These are phyloP conservation scores for Julus scandinavius DNA, from an alignment of 2,888 invertebrate genomes.

Conservation along the genomic window DNA sequence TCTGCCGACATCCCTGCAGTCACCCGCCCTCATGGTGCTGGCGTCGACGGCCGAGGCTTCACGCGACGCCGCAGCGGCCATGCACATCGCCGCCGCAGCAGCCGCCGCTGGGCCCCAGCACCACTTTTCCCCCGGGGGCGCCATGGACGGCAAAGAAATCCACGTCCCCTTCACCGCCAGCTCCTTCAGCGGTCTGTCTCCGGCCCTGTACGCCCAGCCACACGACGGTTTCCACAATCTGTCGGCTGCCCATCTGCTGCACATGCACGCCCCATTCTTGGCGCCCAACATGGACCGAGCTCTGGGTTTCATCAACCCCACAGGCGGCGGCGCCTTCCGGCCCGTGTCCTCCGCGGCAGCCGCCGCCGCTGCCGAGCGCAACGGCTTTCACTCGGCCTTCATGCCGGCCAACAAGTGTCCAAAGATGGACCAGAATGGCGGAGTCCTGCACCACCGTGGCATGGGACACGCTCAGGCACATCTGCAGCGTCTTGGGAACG, in stretches of 20 bases:
- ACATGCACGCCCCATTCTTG: conserved; percentile 56
- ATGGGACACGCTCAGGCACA: not conserved
- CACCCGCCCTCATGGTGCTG: conserved; percentile 56
- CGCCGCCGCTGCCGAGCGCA: conserved; percentile 53
- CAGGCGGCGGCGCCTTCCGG: conserved; percentile 56
- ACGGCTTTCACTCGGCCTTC: conserved; percentile 58
- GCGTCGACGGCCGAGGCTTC: conserved; percentile 55
- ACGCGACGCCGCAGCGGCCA: conserved; percentile 47
- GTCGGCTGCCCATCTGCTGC: conserved; percentile 54
- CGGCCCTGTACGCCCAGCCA: conserved; percentile 51
- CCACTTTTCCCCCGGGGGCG: conserved; percentile 47
- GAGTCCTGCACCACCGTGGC: not conserved
- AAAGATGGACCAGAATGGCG: conserved; percentile 55
- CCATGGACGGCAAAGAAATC: conserved; percentile 50
- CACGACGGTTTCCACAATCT: conserved; percentile 54
- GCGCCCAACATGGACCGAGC: conserved; percentile 56
- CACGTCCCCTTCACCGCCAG: conserved; percentile 55
- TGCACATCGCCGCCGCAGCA: conserved; percentile 51
- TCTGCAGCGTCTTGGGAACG: not conserved
- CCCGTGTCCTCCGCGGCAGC: conserved; percentile 54
- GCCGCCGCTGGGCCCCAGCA: conserved; percentile 47
- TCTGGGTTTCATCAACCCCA: conserved; percentile 56
- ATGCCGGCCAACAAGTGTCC: conserved; percentile 55
- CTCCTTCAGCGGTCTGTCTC: conserved; percentile 52
- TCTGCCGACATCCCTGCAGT: conserved; percentile 56